phyloP scores from a whole-genome alignment of 2,797 vertebrate species.

The Bradypodion pumilum region DNA sequence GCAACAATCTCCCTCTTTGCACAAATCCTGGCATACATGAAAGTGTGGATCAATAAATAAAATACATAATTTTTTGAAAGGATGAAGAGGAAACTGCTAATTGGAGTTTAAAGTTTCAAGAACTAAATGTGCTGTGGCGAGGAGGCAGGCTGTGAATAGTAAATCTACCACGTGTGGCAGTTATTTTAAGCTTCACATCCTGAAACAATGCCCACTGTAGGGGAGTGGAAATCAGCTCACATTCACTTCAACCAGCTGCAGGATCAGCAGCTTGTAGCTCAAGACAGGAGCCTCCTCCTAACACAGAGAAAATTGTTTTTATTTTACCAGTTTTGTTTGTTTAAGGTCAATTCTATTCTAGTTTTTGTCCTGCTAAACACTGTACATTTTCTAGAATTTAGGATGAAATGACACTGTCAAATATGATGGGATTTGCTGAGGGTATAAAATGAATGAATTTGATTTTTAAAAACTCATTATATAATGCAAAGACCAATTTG shows the following conservation, averaged over 20 bases:
- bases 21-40: conserved; percentile 56
- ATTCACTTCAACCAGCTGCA: conserved; percentile 52
- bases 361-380: no score
- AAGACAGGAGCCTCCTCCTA: conserved; percentile 32
- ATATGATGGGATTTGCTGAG: no score
- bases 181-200: conserved; percentile 50
- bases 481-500: no score
- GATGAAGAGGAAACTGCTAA: conserved; percentile 40
- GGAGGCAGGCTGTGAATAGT: conserved; percentile 27
- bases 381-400: no score
- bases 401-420: no score
- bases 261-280: conserved; percentile 13
- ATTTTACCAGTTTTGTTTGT: not conserved
- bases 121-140: conserved; percentile 35
- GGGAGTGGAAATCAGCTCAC: conserved; percentile 35
- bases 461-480: no score
- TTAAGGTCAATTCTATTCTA: not conserved
- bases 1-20: conserved; percentile 44
- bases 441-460: no score
- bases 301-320: not conserved
- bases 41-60: conserved; percentile 55
- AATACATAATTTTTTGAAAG: conserved; percentile 46
- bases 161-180: conserved; percentile 34
- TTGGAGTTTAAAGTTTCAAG: conserved; percentile 49
- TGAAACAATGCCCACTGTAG: conserved; percentile 41